Evolutionary conservation across 2,888 invertebrate species (phyloP), one percentile per base, ranked within the genome.

Genomic region (Tanytarsus gracilentus): DNA sequence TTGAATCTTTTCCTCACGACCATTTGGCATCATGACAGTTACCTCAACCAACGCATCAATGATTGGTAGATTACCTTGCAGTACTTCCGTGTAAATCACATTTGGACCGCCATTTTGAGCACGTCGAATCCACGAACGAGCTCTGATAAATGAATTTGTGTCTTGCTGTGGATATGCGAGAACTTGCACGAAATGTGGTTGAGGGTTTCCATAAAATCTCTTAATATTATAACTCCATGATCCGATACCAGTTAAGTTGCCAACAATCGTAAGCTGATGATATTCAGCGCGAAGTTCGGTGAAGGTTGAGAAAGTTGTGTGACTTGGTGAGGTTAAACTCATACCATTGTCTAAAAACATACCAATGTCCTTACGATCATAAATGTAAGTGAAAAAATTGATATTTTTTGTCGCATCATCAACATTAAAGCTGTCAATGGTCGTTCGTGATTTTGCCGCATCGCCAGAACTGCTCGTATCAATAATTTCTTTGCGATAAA

Each of bases 101-200:
- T 78, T 68, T 2, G 79, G 77, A 25, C 72, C 74, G 18, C 71
- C 71, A 6, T 69, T 67, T 44, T 68, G 65, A 29, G 70, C 66
- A 16, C 69, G 67, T 39, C 68, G 68, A 2, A 76, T 76, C 75
- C 78, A 79, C 18, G 79, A 74, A 7, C 72, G 70, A 1, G 78
- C 75, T 29, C 70, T 66, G 1, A 78, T 73, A 6, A 77, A 72
- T 14, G 74, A 33, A 7, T 14, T 4, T 5, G 23, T 39, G 16
- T 49, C 23, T 14, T 29, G 11, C 75, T 7, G 72, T 69, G 29
- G 70, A 68, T 33, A 71, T 1, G 81, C 80, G 65, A 78, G 74
- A 1, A 82, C 79, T 71, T 81, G 80, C 1, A 82, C 75, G 66
- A 77, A 79, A 67, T 81, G 80, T 0, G 81, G 78, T 66, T 80